Evolutionary conservation across 2,888 invertebrate species (phyloP), one percentile per base, ranked within the genome.

Genomic region (Heteromurus nitidus): DNA sequence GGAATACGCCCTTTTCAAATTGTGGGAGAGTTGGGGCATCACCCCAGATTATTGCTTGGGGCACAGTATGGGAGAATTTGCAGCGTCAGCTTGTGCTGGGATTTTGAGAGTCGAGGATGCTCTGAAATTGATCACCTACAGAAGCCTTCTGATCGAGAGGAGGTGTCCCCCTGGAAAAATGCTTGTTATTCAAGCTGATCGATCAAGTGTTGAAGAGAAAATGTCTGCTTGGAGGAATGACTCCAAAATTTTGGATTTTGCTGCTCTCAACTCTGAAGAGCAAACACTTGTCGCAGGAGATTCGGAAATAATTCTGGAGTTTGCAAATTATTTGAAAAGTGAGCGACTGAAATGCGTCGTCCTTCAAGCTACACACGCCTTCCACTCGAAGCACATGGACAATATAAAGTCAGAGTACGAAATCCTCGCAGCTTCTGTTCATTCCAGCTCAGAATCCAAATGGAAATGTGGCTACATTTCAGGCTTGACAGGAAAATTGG

Each of bases 51-150:
- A 28, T 28, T 81, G 82, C 0, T 42, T 84, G 42, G 84, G 84
- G 16, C 82, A 84, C 70, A 79, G 79, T 22, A 22, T 84, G 2
- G 84, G 84, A 3, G 84, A 84, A 42, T 82, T 84, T 50, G 24
- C 42, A 2, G 84, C 84, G 2, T 79, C 82, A 0, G 75, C 75
- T 11, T 53, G 60, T 28, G 81, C 82, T 1, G 67, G 67, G 31
- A 68, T 82, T 26, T 18, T 84, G n/a, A 42, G 22, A 31, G 16
- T 84, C 7, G 79, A 82, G 28, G 82, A 84, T 60, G 84, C 70
- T 1, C 5, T 82, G 5, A 65, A 36, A 22, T 31, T 84, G 2
- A 72, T 84, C 22, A 72, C 62, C 9, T 64, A 44, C 1, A 26
- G 77, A 42, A 75, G 74, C 22, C 31, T 18, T 13, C 55, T 82